Conservation (phyloP, 2,888 invertebrate genomes). For the Dione juno region DNA sequence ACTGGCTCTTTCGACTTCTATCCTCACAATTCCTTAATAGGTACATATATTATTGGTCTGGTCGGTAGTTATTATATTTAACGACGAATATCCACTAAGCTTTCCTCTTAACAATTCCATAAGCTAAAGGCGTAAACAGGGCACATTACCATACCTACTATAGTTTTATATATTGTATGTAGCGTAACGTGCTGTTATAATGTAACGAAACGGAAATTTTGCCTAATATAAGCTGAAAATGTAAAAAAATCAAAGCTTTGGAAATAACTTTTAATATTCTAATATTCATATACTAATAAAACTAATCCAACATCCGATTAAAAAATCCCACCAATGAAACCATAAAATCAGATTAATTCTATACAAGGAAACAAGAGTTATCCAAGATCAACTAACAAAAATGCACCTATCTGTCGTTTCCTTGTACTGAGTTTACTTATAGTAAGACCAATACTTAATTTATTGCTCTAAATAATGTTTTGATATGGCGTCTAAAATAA, state of each 20-base stretch:
- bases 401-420: conserved; percentile 53
- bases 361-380: conserved; percentile 64
- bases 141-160: no score
- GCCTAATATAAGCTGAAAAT: no score
- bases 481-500: conserved; percentile 84
- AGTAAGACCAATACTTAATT: conserved; percentile 22
- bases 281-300: not conserved
- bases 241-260: no score
- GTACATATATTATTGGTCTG: not conserved
- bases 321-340: not conserved
- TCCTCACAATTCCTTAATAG: not conserved
- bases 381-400: conserved; percentile 29
- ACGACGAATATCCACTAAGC: not conserved
- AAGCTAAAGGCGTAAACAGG: no score
- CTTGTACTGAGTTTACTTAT: conserved; percentile 48
- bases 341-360: conserved; percentile 53
- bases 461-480: conserved; percentile 68
- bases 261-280: not conserved
- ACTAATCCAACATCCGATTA: conserved; percentile 8
- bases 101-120: no score
- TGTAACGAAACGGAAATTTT: no score
- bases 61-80: not conserved
- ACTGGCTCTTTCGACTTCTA: not conserved
- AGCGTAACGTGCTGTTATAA: no score
- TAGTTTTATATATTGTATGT: no score